Evolutionary conservation across 2,113 vertebrate genomes (phyloP).

Genomic region (Scolopax mira): DNA sequence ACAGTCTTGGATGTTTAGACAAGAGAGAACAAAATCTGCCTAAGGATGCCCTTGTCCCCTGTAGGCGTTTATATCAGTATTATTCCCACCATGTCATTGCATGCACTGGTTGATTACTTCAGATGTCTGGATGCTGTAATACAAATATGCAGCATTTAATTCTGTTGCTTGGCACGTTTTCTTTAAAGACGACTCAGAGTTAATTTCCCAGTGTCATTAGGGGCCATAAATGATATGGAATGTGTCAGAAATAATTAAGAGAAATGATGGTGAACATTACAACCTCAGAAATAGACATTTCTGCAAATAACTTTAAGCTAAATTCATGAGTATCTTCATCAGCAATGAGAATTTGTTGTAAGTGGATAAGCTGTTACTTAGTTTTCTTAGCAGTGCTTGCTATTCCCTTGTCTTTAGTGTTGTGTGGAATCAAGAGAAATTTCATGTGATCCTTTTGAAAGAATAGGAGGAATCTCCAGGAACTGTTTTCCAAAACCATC

Average conservation of each 20-base stretch:
- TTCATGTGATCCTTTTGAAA: not conserved
- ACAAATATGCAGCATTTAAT: not conserved
- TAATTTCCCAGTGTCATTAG: slow-evolving; percentile 48
- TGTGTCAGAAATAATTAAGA: slow-evolving; percentile 66
- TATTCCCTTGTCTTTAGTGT: not conserved
- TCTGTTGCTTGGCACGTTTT: slow-evolving; percentile 10
- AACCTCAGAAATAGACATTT: slow-evolving; percentile 13
- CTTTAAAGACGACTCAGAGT: slow-evolving; percentile 12
- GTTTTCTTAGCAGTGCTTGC: slow-evolving; percentile 20
- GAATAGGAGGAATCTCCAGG: not conserved
- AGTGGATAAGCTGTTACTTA: slow-evolving; percentile 23
- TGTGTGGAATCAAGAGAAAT: slow-evolving; percentile 30
- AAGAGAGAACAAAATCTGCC: not conserved
- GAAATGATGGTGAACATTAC: not conserved
- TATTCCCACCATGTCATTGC: not conserved
- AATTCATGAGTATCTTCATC: slow-evolving; percentile 8
- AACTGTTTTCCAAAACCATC: slow-evolving; percentile 1
- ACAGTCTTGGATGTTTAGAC: not conserved
- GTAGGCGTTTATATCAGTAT: fast-evolving
- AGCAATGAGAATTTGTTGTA: slow-evolving; percentile 1
- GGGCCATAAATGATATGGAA: slow-evolving; percentile 9
- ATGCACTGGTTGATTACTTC: not conserved
- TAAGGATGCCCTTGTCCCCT: fast-evolving
- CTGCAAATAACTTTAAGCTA: slow-evolving; percentile 38
- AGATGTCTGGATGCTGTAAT: not conserved